Evolutionary conservation across 2,888 invertebrate species (phyloP).

Genomic region (Coleophora deauratella): DNA sequence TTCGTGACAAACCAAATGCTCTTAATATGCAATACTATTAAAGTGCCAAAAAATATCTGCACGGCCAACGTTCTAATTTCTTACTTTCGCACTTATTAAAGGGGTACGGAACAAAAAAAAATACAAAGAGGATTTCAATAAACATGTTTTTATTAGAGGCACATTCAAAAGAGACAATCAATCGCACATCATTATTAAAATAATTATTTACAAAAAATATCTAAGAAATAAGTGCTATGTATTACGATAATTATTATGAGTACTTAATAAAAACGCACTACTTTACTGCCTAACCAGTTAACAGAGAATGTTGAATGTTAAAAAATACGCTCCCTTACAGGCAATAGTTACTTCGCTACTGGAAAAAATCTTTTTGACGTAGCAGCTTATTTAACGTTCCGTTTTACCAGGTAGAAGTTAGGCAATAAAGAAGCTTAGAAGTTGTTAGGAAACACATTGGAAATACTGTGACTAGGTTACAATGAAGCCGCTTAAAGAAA

Average conservation of each 20-base stretch:
- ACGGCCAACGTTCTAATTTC: too few relatives aligned
- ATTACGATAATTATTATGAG: conserved; percentile 19
- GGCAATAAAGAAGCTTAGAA: conserved; percentile 1
- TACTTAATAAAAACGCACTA: conserved; percentile 22
- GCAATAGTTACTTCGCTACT: too few relatives aligned
- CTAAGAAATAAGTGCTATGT: conserved; percentile 3
- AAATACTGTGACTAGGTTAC: conserved; percentile 51
- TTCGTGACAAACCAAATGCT: too few relatives aligned
- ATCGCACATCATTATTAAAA: conserved; percentile 29
- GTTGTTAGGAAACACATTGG: conserved; percentile 29
- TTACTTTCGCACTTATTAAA: background rate
- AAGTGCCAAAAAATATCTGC: too few relatives aligned
- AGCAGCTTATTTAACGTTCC: too few relatives aligned
- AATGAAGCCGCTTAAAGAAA: conserved; percentile 1
- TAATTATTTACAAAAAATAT: conserved; percentile 34
- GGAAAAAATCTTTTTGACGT: too few relatives aligned
- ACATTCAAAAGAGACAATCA: conserved; percentile 48
- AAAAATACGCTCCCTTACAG: too few relatives aligned
- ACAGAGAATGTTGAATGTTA: too few relatives aligned
- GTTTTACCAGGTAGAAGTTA: too few relatives aligned
- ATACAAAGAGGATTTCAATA: conserved; percentile 29
- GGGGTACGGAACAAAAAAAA: too few relatives aligned
- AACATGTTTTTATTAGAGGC: conserved; percentile 63
- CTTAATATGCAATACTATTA: too few relatives aligned
- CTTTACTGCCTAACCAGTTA: too few relatives aligned